phyloP scores from a whole-genome alignment of 2,888 invertebrate genomes.

The Seladonia tumulorum region DNA sequence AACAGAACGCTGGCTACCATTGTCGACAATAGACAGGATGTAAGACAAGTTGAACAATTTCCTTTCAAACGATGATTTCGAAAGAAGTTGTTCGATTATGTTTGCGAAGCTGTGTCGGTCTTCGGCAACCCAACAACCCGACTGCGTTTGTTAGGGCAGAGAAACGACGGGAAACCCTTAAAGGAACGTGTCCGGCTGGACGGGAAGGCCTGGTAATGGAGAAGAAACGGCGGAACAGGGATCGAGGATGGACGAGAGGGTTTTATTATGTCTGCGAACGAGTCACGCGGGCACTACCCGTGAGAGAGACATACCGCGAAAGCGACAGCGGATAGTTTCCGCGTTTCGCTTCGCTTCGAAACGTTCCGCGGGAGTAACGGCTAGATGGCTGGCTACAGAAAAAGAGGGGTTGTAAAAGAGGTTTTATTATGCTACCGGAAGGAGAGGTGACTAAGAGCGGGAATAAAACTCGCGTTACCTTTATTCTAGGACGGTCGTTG shows the following conservation, averaged over 20 bases:
- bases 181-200: slow-evolving; percentile 45
- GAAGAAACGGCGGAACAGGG: slow-evolving; percentile 19
- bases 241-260: slow-evolving; percentile 53
- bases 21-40: no score
- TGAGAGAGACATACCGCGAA: slow-evolving; percentile 56
- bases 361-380: slow-evolving; percentile 37
- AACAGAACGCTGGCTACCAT: background rate
- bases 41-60: no score
- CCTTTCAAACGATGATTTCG: no score
- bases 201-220: slow-evolving; percentile 50
- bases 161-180: slow-evolving; percentile 35
- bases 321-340: slow-evolving; percentile 53
- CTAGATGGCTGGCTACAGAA: slow-evolving; percentile 10
- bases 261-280: slow-evolving; percentile 67
- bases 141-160: slow-evolving; percentile 25
- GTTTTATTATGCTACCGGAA: slow-evolving; percentile 64
- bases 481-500: slow-evolving; percentile 44
- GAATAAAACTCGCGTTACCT: slow-evolving; percentile 48
- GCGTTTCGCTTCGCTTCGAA: slow-evolving; percentile 24
- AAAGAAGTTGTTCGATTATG: background rate
- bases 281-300: slow-evolving; percentile 62
- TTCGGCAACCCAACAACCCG: no score
- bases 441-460: slow-evolving; percentile 51
- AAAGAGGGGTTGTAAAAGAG: slow-evolving; percentile 57
- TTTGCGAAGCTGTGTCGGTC: background rate